phyloP scores from a whole-genome alignment of 2,113 vertebrate genomes.

The Zosterops hypoxanthus region DNA sequence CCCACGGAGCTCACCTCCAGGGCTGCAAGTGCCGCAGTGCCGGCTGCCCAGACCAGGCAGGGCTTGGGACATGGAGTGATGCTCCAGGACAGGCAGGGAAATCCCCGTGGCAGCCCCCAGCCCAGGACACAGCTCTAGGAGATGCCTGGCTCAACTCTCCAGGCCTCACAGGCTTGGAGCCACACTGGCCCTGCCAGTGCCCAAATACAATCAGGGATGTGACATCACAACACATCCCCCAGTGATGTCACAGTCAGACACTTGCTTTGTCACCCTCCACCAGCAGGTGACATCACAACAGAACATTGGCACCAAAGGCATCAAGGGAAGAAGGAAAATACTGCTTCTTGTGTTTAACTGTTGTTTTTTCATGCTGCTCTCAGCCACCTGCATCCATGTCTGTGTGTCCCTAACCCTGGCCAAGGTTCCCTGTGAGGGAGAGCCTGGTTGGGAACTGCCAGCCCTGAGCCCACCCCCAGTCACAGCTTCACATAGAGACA shows the following conservation, averaged over 20 bases:
- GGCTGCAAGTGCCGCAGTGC: fast-evolving
- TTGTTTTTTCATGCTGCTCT: background rate
- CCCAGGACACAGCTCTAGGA: background rate
- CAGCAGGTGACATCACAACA: background rate
- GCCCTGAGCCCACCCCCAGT: background rate
- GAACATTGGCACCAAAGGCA: background rate
- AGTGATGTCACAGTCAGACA: too few relatives aligned
- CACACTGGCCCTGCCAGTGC: background rate
- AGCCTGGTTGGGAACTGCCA: background rate
- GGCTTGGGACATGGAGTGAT: background rate
- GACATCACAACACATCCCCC: background rate
- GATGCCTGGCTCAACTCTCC: fast-evolving
- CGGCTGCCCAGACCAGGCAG: background rate
- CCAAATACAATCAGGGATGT: too few relatives aligned
- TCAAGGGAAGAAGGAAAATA: background rate
- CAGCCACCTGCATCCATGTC: background rate
- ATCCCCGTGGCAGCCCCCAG: background rate
- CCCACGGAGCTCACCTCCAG: background rate
- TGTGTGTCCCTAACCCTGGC: background rate
- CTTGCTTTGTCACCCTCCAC: background rate
- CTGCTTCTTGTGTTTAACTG: background rate
- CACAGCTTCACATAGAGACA: fast-evolving
- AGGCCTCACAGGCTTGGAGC: background rate
- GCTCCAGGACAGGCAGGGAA: background rate
- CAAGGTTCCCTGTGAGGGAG: fast-evolving